These are phyloP conservation scores for Sminthurinus signatus DNA, from an alignment of 1,140 invertebrate genomes.

Conservation along the genomic window DNA sequence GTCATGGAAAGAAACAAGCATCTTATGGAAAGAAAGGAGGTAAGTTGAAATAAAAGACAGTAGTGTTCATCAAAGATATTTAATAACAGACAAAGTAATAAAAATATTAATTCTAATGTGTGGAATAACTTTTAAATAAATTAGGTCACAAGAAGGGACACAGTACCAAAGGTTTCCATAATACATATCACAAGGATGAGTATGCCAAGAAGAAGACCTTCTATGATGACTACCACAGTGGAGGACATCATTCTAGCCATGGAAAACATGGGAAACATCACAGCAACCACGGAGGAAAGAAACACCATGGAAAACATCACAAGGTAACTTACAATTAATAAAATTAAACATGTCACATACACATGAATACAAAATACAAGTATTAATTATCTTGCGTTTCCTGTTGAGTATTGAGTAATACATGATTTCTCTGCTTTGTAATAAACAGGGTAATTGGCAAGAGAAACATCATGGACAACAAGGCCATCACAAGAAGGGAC, in stretches of 20 bases:
- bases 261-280: conserved; percentile 38
- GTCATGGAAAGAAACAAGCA: conserved; percentile 31
- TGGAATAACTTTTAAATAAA: no score
- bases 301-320: conserved; percentile 33
- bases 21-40: conserved; percentile 34
- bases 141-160: conserved; percentile 36
- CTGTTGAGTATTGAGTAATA: no score
- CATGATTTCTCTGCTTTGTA: no score
- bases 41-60: no score
- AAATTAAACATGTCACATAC: no score
- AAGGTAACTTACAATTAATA: background rate
- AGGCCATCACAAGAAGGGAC: conserved; percentile 35
- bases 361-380: no score
- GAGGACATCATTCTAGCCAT: conserved; percentile 35
- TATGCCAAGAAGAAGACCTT: conserved; percentile 7
- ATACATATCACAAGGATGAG: conserved; percentile 37
- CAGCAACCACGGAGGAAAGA: conserved; percentile 32
- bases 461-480: conserved; percentile 37
- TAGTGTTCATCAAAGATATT: no score
- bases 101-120: no score
- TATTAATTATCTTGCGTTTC: no score
- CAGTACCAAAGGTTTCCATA: conserved; percentile 38
- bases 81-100: no score
- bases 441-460: conserved; percentile 39
- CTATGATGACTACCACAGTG: conserved; percentile 39